A percentile compares a stretch with the other conserved stretches of the same genome.
These are phyloP conservation scores for Kryptopterus vitreolus DNA, from an alignment of 2,797 vertebrate species.

Conservation along the genomic window DNA sequence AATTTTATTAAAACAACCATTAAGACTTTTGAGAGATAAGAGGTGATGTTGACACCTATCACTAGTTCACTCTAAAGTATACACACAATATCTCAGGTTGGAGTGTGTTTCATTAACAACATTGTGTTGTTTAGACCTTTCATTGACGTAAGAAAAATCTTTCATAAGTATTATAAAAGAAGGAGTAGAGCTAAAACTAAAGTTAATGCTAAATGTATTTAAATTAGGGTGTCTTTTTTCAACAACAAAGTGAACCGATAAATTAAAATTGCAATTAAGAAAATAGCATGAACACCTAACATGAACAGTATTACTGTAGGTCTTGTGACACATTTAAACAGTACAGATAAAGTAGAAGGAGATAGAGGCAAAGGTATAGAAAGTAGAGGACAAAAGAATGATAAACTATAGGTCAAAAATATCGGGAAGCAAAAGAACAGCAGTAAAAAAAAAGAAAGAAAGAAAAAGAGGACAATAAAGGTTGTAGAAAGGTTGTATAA, in stretches of 20 bases:
- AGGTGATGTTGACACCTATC: background rate
- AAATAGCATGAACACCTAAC: background rate
- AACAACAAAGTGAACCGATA: background rate
- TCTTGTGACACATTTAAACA: conserved; percentile 1
- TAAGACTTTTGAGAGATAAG: background rate
- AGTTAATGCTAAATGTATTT: background rate
- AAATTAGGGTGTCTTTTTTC: background rate
- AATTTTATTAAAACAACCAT: conserved; percentile 14
- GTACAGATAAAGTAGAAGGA: background rate
- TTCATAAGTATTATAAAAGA: background rate
- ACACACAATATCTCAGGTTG: background rate
- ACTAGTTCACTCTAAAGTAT: background rate
- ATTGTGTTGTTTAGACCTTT: background rate
- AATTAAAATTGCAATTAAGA: background rate
- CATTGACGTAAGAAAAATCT: background rate
- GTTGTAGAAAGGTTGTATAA: background rate
- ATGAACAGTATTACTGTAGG: background rate
- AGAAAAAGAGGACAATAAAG: background rate
- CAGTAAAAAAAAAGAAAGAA: background rate
- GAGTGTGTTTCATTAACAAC: conserved; percentile 6
- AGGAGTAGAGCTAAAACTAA: background rate
- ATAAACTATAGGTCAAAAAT: background rate
- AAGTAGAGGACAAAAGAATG: background rate
- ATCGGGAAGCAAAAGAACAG: background rate
- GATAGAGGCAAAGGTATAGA: background rate